Evolutionary conservation across 1,140 invertebrate species (phyloP), one percentile per base, ranked within the genome.

Genomic region (Bombus difficillimus): DNA sequence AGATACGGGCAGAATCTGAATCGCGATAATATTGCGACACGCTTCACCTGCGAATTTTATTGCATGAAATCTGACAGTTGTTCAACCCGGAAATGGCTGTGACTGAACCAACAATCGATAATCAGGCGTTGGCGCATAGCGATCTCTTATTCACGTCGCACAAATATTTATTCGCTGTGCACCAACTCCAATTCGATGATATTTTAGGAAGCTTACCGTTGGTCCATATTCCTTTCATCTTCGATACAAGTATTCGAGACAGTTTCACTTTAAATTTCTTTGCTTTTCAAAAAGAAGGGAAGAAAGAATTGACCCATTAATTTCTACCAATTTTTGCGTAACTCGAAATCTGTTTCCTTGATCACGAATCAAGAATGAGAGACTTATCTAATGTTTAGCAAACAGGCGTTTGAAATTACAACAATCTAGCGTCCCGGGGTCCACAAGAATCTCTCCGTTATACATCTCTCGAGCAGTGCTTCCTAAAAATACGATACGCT

Each of bases 401-500:
- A 83, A 68, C 53, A 68, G 22, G 34, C 59, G 39, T 59, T 34
- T 53, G 62, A 83, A 62, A 83, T 88, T 90, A 88, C 81, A 90
- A 73, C 57, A 39, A 85, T 89, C 43, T 64, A 77, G 62, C 78
- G 62, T 90, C 66, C 59, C 64, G 34, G 76, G 75, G 69, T 79
- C 87, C 66, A 76, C 41, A 22, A 39, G 41, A 72, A 81, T 41
- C 32, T 47, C 72, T 62, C 22, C 77, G 84, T 68, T 82, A 76
- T 53, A 53, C 47, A 53, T 83, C 78, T 79, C 77, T 82, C 59
- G 47, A 87, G 59, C 74, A 15, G 57, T 66, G 86, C 85, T 90
- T 81, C 68, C 88, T 91, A 91, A 92, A 92, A 92, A 92, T 91
- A 92, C 73, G 39, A 66, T 47, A 62, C 64, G 81, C 92, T 92